Base-by-base conservation (phyloP, 2,797 vertebrate species). In the Glyptemys insculpta region DNA sequence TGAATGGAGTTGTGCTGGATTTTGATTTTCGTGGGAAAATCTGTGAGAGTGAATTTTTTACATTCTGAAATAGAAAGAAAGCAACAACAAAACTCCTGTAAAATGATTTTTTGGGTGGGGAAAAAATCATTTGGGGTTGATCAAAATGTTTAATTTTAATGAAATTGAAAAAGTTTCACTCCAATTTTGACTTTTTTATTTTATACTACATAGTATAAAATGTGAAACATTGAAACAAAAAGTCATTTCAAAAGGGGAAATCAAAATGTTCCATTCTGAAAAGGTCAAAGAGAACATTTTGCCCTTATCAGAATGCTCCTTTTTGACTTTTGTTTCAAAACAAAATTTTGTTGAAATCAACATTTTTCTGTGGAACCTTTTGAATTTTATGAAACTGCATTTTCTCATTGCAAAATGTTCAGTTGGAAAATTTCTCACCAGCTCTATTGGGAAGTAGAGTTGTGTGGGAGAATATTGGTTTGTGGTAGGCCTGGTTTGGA, bases 111-210 rank as follows among this genome's bases (percentile, higher is more conserved):
- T 62, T 34, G 27, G 59, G 29, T 62, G 57, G 29, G 14, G 9
- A 34, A 59, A 93, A 95, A 94, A 89, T 83, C 53, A 59, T 47
- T 91, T 82, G 25, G 25, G 1, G 25, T 47, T 90, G 78, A 87
- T 83, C 89, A 74, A 94, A 96, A 94, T 92, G 68, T 27, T 91
- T 79, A 89, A 78, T 94, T 93, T 96, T 90, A 94, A 93, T 89
- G n/a, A 23, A 9, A 90, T 54, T 16, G 50, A 23, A 92, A 91
- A 25, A 52, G 56, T 85, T 93, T 92, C 91, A 41, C 81, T 92
- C 68, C 87, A 62, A 88, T 94, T 96, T 85, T 31, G n/a, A 7
- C 89, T 95, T 78, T 91, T 89, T 88, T 31, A 72, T 91, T 93
- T 90, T 72, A 79, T 50, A 54, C 34, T 81, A 85, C 59, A 49